These are phyloP conservation scores for Lepidocyrtoides sp. DNA, from an alignment of 2,888 invertebrate species.

Conservation along the genomic window DNA sequence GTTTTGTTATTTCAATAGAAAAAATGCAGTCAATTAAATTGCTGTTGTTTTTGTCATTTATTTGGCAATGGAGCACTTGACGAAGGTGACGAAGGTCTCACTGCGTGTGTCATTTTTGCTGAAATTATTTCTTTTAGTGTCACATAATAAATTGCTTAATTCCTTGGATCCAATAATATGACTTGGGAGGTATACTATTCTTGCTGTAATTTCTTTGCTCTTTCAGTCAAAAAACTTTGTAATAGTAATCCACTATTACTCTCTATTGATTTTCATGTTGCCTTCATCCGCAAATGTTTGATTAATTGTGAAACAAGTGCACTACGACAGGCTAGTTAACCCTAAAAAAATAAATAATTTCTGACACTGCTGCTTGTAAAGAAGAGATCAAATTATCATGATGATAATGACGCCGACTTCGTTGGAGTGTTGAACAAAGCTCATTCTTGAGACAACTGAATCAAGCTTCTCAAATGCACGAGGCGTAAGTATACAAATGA, in stretches of 20 bases:
- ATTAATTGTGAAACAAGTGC: not conserved
- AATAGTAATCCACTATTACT: not conserved
- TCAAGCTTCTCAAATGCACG: not conserved
- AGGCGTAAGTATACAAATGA: slow-evolving; percentile 21
- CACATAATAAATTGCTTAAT: slow-evolving; percentile 4
- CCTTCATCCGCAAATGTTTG: not conserved
- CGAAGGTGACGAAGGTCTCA: slow-evolving; percentile 3
- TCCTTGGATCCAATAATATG: slow-evolving; percentile 5
- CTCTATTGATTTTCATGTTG: not conserved
- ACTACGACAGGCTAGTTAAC: not conserved
- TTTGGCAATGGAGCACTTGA: slow-evolving; percentile 33
- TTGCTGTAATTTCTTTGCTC: not conserved
- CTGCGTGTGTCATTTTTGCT: slow-evolving; percentile 13
- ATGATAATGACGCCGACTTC: slow-evolving; percentile 11
- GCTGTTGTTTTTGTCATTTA: not conserved
- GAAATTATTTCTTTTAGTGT: not conserved
- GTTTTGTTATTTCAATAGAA: not conserved
- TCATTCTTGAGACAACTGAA: slow-evolving; percentile 54
- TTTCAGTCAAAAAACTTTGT: not conserved
- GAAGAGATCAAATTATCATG: slow-evolving; percentile 24
- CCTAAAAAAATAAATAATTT: not conserved
- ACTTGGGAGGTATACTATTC: not conserved
- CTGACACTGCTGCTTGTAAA: slow-evolving; percentile 10
- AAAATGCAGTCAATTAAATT: slow-evolving; percentile 16
- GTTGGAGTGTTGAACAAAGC: slow-evolving; percentile 62